Conservation (phyloP, 2,888 invertebrate genomes). For the Eupithecia pulchellata region DNA sequence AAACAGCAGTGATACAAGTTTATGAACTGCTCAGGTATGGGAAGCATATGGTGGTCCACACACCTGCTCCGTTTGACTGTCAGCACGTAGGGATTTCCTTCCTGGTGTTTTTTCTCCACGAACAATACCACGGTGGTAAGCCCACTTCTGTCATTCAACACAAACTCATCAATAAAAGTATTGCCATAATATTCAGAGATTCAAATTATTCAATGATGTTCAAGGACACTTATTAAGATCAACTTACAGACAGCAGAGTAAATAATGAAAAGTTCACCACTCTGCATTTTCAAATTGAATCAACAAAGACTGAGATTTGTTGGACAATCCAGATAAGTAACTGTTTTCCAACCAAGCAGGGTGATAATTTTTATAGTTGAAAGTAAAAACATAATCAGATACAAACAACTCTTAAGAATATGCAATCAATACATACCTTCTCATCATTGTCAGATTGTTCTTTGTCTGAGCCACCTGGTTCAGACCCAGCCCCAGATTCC, state of each 20-base stretch:
- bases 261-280: slow-evolving; percentile 54
- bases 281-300: slow-evolving; percentile 72
- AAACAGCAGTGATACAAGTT: slow-evolving; percentile 45
- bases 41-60: slow-evolving; percentile 61
- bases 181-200: slow-evolving; percentile 21
- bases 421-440: slow-evolving; percentile 88
- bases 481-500: slow-evolving; percentile 92
- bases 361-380: slow-evolving; percentile 25
- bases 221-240: slow-evolving; percentile 30
- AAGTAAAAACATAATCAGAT: slow-evolving; percentile 7
- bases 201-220: slow-evolving; percentile 31
- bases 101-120: slow-evolving; percentile 87
- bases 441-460: slow-evolving; percentile 94
- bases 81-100: slow-evolving; percentile 77
- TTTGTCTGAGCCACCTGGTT: slow-evolving; percentile 92
- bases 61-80: slow-evolving; percentile 85
- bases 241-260: slow-evolving; percentile 59
- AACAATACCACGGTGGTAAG: slow-evolving; percentile 91
- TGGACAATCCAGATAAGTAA: slow-evolving; percentile 82
- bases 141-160: slow-evolving; percentile 89
- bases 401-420: slow-evolving; percentile 1
- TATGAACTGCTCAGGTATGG: slow-evolving; percentile 6
- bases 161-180: slow-evolving; percentile 29
- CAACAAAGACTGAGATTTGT: slow-evolving; percentile 48
- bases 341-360: slow-evolving; percentile 43